A percentile compares a stretch with the other conserved stretches of the same genome.
These are phyloP conservation scores for Cotesia typhae DNA, from an alignment of 1,140 invertebrate species.

Conservation along the genomic window DNA sequence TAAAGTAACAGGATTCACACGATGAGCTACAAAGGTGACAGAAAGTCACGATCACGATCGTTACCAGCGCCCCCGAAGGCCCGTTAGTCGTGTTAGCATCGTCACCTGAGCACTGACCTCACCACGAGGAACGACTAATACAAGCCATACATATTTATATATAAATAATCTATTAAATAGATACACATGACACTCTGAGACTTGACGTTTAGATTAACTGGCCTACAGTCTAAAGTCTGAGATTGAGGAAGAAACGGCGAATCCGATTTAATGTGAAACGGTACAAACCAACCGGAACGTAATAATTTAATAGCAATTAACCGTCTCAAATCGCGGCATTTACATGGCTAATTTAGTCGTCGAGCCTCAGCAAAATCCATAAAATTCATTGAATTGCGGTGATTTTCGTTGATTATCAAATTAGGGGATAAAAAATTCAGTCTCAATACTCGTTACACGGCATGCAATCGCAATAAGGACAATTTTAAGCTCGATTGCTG, in stretches of 20 bases:
- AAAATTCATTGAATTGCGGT: too few species aligned
- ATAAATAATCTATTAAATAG: not conserved
- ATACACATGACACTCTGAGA: constrained; percentile 1
- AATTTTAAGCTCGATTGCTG: constrained; percentile 48
- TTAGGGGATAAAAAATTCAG: too few species aligned
- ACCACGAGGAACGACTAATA: constrained; percentile 15
- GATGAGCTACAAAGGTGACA: constrained; percentile 33
- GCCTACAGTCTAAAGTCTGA: too few species aligned
- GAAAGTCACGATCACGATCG: constrained; percentile 44
- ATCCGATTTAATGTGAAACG: too few species aligned
- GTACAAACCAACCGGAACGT: too few species aligned
- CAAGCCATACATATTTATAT: constrained; percentile 14
- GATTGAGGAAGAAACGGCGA: too few species aligned
- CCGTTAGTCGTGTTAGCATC: constrained; percentile 44
- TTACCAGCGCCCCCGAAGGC: constrained; percentile 35
- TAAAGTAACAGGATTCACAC: constrained; percentile 31
- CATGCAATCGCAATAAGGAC: constrained; percentile 40
- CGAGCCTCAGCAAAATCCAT: too few species aligned
- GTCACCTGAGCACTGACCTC: constrained; percentile 53
- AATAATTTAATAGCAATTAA: too few species aligned
- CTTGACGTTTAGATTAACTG: constrained; percentile 19
- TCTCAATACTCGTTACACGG: not conserved
- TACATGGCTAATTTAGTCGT: too few species aligned
- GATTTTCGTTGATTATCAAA: too few species aligned
- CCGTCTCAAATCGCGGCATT: too few species aligned